These are phyloP conservation scores for Paramuricea clavata DNA, from an alignment of 92 coral and sea anemone species.

Conservation along the genomic window DNA sequence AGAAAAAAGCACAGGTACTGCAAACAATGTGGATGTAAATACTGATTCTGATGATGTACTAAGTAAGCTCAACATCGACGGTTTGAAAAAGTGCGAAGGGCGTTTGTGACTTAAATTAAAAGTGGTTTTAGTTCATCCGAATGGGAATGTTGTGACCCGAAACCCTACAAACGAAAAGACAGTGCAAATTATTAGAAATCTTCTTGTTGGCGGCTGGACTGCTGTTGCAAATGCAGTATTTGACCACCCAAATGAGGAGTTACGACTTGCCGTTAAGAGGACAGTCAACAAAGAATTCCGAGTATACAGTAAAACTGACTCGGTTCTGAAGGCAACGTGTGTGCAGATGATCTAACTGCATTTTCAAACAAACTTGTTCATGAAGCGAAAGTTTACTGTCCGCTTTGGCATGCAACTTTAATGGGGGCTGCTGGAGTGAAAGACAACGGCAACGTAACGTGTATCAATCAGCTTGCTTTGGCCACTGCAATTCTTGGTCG, in stretches of 20 bases:
- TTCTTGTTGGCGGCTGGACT: background rate
- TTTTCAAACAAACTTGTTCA: too few species aligned
- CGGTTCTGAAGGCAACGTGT: background rate
- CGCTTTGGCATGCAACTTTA: conserved; percentile 34
- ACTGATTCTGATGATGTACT: background rate
- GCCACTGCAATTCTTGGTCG: conserved; percentile 48
- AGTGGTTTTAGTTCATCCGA: conserved; percentile 49
- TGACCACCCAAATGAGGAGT: background rate
- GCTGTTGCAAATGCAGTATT: too few species aligned
- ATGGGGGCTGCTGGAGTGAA: conserved; percentile 41
- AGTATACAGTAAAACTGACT: background rate
- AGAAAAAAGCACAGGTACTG: too few species aligned
- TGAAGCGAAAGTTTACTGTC: conserved; percentile 31
- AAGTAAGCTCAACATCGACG: background rate
- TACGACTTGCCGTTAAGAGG: background rate
- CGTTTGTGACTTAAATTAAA: conserved; percentile 23
- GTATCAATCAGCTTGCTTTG: conserved; percentile 21
- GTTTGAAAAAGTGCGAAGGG: conserved; percentile 13
- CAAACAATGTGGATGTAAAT: too few species aligned
- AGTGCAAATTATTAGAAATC: conserved; percentile 33
- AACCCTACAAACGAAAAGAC: conserved; percentile 31
- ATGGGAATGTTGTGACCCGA: conserved; percentile 45
- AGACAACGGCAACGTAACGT: background rate
- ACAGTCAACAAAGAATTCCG: too few species aligned
- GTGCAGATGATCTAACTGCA: background rate